These are phyloP conservation scores for Apotomis capreana DNA, from an alignment of 2,888 invertebrate genomes.

Conservation along the genomic window DNA sequence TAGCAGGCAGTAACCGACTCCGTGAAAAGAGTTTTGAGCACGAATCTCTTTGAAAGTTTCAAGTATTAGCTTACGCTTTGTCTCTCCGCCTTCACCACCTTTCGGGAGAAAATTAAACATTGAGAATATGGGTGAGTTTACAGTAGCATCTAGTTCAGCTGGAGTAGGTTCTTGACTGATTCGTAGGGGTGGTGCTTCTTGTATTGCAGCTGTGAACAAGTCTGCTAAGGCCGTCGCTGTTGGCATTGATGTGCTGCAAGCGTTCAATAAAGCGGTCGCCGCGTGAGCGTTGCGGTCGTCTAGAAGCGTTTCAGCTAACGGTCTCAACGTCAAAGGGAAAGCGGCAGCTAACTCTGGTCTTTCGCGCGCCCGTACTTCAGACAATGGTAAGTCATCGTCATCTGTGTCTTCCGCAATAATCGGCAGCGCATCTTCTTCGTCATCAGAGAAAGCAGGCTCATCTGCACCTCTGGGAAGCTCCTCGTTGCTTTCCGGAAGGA, in stretches of 20 bases:
- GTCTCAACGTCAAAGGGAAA: constrained; percentile 71
- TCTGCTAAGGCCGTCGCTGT: constrained; percentile 74
- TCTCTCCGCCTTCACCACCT: constrained; percentile 86
- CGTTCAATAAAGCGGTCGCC: constrained; percentile 69
- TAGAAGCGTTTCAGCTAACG: constrained; percentile 74
- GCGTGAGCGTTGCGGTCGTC: constrained; percentile 73
- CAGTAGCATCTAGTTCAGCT: constrained; percentile 85
- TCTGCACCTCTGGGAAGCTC: constrained; percentile 79
- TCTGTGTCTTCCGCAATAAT: constrained; percentile 84
- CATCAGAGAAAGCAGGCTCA: constrained; percentile 93
- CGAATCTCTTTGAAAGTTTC: constrained; percentile 92
- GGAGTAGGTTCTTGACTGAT: constrained; percentile 78
- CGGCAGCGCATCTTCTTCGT: constrained; percentile 88
- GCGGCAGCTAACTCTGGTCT: constrained; percentile 83
- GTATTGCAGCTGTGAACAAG: constrained; percentile 74
- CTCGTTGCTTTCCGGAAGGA: constrained; percentile 73
- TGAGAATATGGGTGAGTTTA: constrained; percentile 92
- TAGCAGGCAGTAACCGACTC: constrained; percentile 92
- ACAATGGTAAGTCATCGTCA: constrained; percentile 90
- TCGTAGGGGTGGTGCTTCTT: constrained; percentile 79
- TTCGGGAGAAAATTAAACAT: constrained; percentile 92
- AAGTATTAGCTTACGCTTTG: constrained; percentile 89
- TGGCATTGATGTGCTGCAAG: constrained; percentile 70
- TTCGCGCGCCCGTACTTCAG: constrained; percentile 88
- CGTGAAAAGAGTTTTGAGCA: constrained; percentile 84